A percentile compares a stretch with the other conserved stretches of the same genome.
Evolutionary conservation across 2,888 invertebrate genomes (phyloP).

Genomic region (Leptogaster cylindrica): DNA sequence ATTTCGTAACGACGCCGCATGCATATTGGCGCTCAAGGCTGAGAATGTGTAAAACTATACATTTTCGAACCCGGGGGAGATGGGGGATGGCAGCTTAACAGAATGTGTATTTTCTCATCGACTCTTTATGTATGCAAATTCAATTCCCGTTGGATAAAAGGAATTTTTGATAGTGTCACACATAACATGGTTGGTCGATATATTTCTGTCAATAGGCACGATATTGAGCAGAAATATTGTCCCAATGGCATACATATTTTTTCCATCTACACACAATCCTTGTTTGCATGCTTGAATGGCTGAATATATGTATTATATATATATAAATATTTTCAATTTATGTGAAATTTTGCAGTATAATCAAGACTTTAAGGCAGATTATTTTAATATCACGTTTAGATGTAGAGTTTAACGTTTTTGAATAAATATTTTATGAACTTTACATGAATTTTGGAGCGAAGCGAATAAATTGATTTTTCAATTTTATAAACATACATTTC

Average conservation of each 20-base stretch:
- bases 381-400: conserved; percentile 22
- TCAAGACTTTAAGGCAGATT: conserved; percentile 36
- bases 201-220: conserved; percentile 36
- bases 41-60: conserved; percentile 16
- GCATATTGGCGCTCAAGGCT: not conserved
- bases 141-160: conserved; percentile 34
- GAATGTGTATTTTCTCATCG: conserved; percentile 22
- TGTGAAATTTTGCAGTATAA: conserved; percentile 20
- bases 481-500: not conserved
- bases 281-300: no score
- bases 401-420: conserved; percentile 24
- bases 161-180: conserved; percentile 39
- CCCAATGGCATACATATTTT: conserved; percentile 37
- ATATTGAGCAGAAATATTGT: conserved; percentile 40
- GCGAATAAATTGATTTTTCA: no score
- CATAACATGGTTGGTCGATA: conserved; percentile 24
- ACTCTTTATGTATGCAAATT: conserved; percentile 39
- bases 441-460: no score
- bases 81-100: not conserved
- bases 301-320: no score
- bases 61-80: not conserved
- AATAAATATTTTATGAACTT: conserved; percentile 30
- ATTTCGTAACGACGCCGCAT: conserved; percentile 17
- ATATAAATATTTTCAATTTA: conserved; percentile 26
- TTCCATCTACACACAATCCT: no score